These are phyloP conservation scores for Sitodiplosis mosellana DNA, from an alignment of 1,140 invertebrate genomes.

Conservation along the genomic window DNA sequence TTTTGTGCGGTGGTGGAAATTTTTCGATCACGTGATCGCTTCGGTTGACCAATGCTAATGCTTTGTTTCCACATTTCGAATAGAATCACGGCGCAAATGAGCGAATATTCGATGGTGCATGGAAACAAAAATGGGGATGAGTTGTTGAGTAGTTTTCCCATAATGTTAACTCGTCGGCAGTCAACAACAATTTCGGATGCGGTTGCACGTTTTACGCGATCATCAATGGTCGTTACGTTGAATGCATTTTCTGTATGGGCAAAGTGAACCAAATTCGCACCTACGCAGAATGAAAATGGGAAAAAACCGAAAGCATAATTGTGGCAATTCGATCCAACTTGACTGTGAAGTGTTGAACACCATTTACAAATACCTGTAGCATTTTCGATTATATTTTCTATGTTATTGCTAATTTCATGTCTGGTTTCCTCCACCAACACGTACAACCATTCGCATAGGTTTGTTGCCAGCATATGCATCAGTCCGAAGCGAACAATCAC, in stretches of 20 bases:
- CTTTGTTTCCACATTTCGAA: slow-evolving; percentile 59
- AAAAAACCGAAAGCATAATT: neutral
- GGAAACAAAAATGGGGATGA: slow-evolving; percentile 67
- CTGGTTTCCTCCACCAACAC: slow-evolving; percentile 66
- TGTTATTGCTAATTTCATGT: slow-evolving; percentile 44
- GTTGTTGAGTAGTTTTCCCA: slow-evolving; percentile 48
- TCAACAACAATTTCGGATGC: slow-evolving; percentile 4
- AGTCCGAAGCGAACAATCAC: slow-evolving; percentile 54
- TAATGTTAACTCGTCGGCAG: slow-evolving; percentile 27
- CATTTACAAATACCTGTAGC: neutral
- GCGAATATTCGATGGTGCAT: slow-evolving; percentile 64
- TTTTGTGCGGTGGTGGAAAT: neutral
- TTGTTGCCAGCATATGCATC: slow-evolving; percentile 71
- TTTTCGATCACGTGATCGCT: neutral
- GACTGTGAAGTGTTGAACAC: neutral
- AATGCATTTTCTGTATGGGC: too few relatives aligned
- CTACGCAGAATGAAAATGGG: neutral
- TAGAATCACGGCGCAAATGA: slow-evolving; percentile 53
- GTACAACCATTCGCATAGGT: slow-evolving; percentile 64
- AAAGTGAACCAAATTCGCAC: too few relatives aligned
- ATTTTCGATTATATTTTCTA: too few relatives aligned
- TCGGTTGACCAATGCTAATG: neutral
- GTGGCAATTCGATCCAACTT: neutral
- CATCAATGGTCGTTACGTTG: too few relatives aligned
- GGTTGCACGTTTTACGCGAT: neutral